phyloP scores from a whole-genome alignment of 2,888 invertebrate genomes.

The Fragum fragum region DNA sequence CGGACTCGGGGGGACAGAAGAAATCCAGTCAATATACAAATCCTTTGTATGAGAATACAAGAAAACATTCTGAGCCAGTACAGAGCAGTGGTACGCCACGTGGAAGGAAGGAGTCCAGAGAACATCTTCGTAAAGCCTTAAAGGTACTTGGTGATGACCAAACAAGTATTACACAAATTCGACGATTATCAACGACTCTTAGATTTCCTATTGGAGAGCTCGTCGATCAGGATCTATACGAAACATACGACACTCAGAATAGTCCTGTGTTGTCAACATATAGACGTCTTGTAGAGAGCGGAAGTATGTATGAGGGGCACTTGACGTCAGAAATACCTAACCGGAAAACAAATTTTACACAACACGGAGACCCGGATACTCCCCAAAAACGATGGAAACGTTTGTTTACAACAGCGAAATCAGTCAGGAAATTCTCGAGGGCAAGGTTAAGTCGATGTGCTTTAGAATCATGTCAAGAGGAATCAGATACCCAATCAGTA shows the following conservation, averaged over 20 bases:
- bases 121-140: slow-evolving; percentile 17
- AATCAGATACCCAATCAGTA: neutral
- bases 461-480: slow-evolving; percentile 2
- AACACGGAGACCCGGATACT: neutral
- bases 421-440: slow-evolving; percentile 31
- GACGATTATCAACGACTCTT: slow-evolving; percentile 30
- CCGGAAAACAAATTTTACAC: neutral
- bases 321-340: neutral
- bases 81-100: neutral
- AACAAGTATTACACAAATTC: slow-evolving; percentile 2
- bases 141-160: slow-evolving; percentile 24
- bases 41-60: neutral
- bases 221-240: slow-evolving; percentile 12
- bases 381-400: slow-evolving; percentile 36
- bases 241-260: neutral
- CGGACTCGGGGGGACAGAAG: neutral
- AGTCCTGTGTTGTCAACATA: neutral
- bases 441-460: too few relatives aligned
- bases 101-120: slow-evolving; percentile 31
- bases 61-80: neutral
- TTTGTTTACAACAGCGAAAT: slow-evolving; percentile 40
- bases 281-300: neutral
- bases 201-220: slow-evolving; percentile 12
- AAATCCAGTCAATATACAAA: neutral
- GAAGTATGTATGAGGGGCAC: neutral